Evolutionary conservation across 2,797 vertebrate genomes (phyloP).

Genomic region (Pangasius mekongensis): DNA sequence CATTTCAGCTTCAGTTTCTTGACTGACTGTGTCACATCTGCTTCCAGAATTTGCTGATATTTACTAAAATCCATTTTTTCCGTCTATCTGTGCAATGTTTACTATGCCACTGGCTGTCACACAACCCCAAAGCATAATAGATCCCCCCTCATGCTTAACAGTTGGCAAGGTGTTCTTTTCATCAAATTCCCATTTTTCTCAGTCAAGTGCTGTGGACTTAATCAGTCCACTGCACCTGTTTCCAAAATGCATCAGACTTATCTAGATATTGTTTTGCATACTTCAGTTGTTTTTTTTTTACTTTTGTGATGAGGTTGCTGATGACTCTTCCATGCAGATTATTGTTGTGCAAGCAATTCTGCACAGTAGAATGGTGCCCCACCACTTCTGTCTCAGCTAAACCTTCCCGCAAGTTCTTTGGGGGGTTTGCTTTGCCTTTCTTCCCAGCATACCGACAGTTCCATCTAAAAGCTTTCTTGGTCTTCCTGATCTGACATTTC

Average conservation of each 20-base stretch:
- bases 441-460: background rate
- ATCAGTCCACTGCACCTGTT: background rate
- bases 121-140: background rate
- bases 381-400: background rate
- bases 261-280: background rate
- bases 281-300: background rate
- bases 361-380: background rate
- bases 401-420: background rate
- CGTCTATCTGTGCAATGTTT: background rate
- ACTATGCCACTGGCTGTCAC: background rate
- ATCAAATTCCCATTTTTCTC: background rate
- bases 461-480: background rate
- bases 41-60: background rate
- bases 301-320: background rate
- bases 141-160: background rate
- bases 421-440: background rate
- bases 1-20: background rate
- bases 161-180: background rate
- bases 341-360: background rate
- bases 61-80: background rate
- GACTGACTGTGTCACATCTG: background rate
- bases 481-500: background rate
- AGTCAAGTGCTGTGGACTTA: background rate
- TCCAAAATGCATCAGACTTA: background rate
- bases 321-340: slow-evolving; percentile 5